A percentile compares a stretch with the other conserved stretches of the same genome.
Evolutionary conservation across 2,113 vertebrate genomes (phyloP).

Genomic region (Ictidomys tridecemlineatus): DNA sequence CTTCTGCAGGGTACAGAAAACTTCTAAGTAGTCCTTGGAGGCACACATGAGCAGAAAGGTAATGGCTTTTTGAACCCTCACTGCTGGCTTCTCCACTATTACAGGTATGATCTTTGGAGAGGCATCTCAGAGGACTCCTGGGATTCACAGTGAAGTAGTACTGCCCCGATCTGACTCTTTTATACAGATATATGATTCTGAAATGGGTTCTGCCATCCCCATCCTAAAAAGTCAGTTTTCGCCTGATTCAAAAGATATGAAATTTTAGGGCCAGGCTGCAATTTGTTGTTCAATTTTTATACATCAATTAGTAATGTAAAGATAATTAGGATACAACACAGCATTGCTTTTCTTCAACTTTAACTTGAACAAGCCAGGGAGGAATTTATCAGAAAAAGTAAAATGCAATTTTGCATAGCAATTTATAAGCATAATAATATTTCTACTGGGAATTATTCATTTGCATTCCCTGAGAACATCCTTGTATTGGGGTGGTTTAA

Average conservation of each 20-base stretch:
- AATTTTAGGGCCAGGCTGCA: neutral
- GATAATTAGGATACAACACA: neutral
- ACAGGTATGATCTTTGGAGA: constrained; percentile 2
- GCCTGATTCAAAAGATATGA: neutral
- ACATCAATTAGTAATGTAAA: neutral
- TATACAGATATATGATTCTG: neutral
- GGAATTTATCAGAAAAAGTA: neutral
- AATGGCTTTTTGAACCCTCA: constrained; percentile 40
- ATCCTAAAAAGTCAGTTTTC: neutral
- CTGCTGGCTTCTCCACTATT: constrained; percentile 26
- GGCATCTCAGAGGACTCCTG: neutral
- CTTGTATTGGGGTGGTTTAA: neutral
- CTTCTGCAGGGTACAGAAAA: neutral
- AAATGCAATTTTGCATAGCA: neutral
- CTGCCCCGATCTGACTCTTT: neutral
- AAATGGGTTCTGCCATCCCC: neutral
- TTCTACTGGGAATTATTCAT: neutral
- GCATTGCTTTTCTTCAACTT: neutral
- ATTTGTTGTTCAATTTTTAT: neutral
- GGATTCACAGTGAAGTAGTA: neutral
- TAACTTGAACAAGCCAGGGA: neutral
- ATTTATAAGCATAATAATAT: neutral
- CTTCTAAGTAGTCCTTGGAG: constrained; percentile 16
- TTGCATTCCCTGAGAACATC: constrained; percentile 29
- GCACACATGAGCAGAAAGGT: constrained; percentile 27